Conservation (phyloP, 2,797 vertebrate species). For the Scarus forsteni region DNA sequence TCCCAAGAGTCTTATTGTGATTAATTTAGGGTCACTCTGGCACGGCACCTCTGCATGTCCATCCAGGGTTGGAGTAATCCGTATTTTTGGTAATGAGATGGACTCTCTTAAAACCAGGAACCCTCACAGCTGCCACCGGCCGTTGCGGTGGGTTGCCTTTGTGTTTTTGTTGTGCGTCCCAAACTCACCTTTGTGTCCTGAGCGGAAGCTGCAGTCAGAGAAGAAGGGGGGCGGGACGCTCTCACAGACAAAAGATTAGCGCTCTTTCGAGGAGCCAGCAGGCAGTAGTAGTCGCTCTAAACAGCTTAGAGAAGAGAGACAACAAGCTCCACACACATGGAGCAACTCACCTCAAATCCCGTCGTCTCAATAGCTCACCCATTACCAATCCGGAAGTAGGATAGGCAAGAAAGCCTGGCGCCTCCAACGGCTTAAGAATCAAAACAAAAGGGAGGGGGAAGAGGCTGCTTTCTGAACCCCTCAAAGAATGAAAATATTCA, state of each 20-base stretch:
- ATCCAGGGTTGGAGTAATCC: constrained; percentile 24
- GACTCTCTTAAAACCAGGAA: constrained; percentile 1
- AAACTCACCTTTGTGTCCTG: constrained; percentile 31
- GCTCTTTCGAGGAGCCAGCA: constrained; percentile 23
- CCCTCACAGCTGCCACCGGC: neutral
- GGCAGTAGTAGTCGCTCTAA: constrained; percentile 25
- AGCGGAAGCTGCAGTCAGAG: neutral
- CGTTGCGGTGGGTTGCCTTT: neutral
- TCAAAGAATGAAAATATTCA: neutral
- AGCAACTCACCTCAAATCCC: constrained; percentile 31
- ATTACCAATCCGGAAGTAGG: constrained; percentile 49
- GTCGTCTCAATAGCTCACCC: constrained; percentile 26
- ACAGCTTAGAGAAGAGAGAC: constrained; percentile 46
- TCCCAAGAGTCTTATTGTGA: constrained; percentile 3
- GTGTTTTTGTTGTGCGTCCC: constrained; percentile 16
- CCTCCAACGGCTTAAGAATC: constrained; percentile 18
- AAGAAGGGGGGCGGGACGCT: no score
- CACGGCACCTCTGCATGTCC: constrained; percentile 30
- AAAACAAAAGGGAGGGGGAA: constrained; percentile 26
- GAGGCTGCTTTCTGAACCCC: neutral
- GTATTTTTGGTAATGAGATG: constrained; percentile 36
- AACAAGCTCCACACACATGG: constrained; percentile 27
- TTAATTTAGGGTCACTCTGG: constrained; percentile 28
- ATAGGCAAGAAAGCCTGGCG: constrained; percentile 40
- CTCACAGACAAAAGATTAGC: constrained; percentile 52